phyloP scores from a whole-genome alignment of 1,140 invertebrate genomes.

The Drosophila teissieri region DNA sequence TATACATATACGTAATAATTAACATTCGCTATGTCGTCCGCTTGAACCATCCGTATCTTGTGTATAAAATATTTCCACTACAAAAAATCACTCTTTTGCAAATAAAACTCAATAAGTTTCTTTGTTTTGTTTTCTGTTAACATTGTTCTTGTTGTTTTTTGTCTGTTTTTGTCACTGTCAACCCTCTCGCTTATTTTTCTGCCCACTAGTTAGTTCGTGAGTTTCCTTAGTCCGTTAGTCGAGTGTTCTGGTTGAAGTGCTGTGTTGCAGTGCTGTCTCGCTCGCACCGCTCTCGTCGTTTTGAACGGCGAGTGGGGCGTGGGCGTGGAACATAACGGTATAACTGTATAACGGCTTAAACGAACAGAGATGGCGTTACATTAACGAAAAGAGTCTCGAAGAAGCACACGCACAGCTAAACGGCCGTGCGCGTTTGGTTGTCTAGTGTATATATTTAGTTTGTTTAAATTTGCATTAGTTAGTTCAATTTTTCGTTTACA shows the following conservation, averaged over 20 bases:
- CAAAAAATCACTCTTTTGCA: slow-evolving; percentile 83
- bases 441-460: slow-evolving; percentile 3
- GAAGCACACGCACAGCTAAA: slow-evolving; percentile 35
- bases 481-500: slow-evolving; percentile 31
- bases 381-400: slow-evolving; percentile 34
- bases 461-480: slow-evolving; percentile 26
- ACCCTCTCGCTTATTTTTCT: slow-evolving; percentile 18
- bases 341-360: slow-evolving; percentile 19
- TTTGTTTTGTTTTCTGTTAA: slow-evolving; percentile 67
- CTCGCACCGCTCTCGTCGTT: slow-evolving; percentile 16
- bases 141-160: slow-evolving; percentile 55
- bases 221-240: slow-evolving; percentile 20
- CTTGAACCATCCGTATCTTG: slow-evolving; percentile 54
- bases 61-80: slow-evolving; percentile 83
- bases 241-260: slow-evolving; percentile 15
- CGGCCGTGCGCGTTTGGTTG: slow-evolving; percentile 5
- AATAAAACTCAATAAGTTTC: slow-evolving; percentile 76
- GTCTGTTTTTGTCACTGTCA: slow-evolving; percentile 15
- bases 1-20: slow-evolving; percentile 80
- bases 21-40: slow-evolving; percentile 70
- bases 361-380: slow-evolving; percentile 16
- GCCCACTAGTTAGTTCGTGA: slow-evolving; percentile 6
- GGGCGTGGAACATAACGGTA: slow-evolving; percentile 14
- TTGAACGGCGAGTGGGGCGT: slow-evolving; percentile 21
- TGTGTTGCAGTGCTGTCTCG: slow-evolving; percentile 25